Base-by-base conservation (phyloP, 2,797 vertebrate genomes). In the Enteromius mattozi region DNA sequence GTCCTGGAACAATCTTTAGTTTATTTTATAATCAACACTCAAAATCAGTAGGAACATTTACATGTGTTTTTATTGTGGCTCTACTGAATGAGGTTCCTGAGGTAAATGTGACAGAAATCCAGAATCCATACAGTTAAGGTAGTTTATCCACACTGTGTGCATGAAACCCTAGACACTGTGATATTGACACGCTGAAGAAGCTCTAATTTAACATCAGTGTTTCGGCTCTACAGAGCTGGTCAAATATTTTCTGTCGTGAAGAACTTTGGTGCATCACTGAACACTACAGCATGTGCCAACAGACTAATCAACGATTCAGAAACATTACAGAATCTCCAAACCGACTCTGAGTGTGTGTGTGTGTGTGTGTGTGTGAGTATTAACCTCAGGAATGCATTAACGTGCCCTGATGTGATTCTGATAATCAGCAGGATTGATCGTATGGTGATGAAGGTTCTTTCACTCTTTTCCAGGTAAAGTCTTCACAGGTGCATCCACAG, bases 401-500 rank as follows among this genome's bases (percentile, higher is more conserved):
- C 70, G 12, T 12, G 5, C 47, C 2, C 27, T 75, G 30, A 35
- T 54, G 72, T 54, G 19, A 35, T 35, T 54, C 30, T 35, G 47
- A 54, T 51, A 2, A 51, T 21, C 45, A 12, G 4, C 16, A 5
- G 4, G 16, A 33, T 30, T 21, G 45, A 13, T 51, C 3, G 12
- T 51, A 0, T 1, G 7, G 4, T 51, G 14, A 40, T 54, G 24
- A 6, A n/a, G 2, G 27, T 5, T 40, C 12, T 33, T 35, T 80
- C 37, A 37, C 17, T 21, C 56, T 59, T 4, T 14, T 54, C 47
- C 92, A 99, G 97, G 92, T 95, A 92, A 96, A 94, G 89, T 92
- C 88, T 72, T 93, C 93, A 87, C 94, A 95, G 78, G 91, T 88
- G 76, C 91, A 92, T 87, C 91, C 90, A 13, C 87, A 87, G 81